phyloP scores from a whole-genome alignment of 1,140 invertebrate species.

The Leptopilina clavipes region DNA sequence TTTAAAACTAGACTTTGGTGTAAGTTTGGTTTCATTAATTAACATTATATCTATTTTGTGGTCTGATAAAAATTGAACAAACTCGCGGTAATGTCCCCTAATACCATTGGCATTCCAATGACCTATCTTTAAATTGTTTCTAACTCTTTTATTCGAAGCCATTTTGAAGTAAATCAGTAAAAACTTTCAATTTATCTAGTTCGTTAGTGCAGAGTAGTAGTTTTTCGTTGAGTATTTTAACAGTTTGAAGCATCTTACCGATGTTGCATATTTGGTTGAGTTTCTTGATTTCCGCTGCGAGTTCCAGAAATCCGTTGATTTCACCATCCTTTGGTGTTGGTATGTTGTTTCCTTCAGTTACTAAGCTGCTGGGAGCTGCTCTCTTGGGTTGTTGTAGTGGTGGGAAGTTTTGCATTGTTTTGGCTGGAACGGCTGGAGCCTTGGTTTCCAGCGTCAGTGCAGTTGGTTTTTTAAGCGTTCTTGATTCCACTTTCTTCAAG shows the following conservation, averaged over 20 bases:
- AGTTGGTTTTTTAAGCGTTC: too few species aligned
- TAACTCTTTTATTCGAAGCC: not conserved
- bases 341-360: too few species aligned
- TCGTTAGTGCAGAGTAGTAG: not conserved
- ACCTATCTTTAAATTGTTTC: not conserved
- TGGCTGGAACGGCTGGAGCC: not conserved
- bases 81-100: not conserved
- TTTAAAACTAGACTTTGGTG: too few species aligned
- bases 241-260: not conserved
- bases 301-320: not conserved
- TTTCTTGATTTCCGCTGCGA: not conserved
- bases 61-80: not conserved
- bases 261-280: not conserved
- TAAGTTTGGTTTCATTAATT: conserved; percentile 13
- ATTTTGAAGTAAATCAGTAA: not conserved
- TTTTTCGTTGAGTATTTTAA: not conserved
- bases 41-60: conserved; percentile 12
- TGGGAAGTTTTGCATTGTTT: not conserved
- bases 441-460: not conserved
- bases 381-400: not conserved
- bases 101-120: conserved; percentile 26
- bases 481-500: too few species aligned
- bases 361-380: not conserved
- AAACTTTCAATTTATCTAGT: not conserved
- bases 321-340: too few species aligned